Evolutionary conservation across 2,113 vertebrate species (phyloP).

Genomic region (Tyto alba): DNA sequence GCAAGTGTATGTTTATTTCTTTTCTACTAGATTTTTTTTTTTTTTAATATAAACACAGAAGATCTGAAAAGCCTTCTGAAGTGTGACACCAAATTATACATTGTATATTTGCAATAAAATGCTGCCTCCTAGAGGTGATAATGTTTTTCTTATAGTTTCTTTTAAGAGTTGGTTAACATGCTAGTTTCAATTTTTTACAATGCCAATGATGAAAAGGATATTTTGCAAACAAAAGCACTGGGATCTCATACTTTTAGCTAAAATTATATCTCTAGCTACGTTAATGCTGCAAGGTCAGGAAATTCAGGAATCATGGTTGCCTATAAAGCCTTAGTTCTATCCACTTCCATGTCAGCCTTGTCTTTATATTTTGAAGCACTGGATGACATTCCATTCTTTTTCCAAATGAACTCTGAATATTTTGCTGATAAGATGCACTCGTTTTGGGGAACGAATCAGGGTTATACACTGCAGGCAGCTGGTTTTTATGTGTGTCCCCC

Average conservation of each 20-base stretch:
- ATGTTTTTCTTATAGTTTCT: not conserved
- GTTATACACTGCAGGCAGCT: not conserved
- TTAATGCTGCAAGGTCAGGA: not conserved
- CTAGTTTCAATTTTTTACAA: not conserved
- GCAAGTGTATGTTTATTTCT: not conserved
- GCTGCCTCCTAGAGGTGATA: constrained; percentile 57
- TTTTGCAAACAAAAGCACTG: not conserved
- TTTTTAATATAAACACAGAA: not conserved
- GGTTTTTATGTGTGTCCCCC: not conserved
- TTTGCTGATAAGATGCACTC: not conserved
- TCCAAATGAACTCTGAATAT: not conserved
- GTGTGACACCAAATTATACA: not conserved
- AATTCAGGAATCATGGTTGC: not conserved
- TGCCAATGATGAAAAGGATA: not conserved
- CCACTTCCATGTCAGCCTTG: not conserved
- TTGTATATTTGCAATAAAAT: constrained; percentile 7
- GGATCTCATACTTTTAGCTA: not conserved
- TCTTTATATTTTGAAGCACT: not conserved
- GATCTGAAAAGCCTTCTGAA: not conserved
- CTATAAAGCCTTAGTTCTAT: not conserved
- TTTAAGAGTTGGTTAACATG: not conserved
- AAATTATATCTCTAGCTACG: not conserved
- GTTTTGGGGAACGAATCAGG: not conserved
- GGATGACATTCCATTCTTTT: not conserved
- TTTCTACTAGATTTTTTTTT: not conserved